Evolutionary conservation across 2,888 invertebrate genomes (phyloP).

Genomic region (Erebia palarica): DNA sequence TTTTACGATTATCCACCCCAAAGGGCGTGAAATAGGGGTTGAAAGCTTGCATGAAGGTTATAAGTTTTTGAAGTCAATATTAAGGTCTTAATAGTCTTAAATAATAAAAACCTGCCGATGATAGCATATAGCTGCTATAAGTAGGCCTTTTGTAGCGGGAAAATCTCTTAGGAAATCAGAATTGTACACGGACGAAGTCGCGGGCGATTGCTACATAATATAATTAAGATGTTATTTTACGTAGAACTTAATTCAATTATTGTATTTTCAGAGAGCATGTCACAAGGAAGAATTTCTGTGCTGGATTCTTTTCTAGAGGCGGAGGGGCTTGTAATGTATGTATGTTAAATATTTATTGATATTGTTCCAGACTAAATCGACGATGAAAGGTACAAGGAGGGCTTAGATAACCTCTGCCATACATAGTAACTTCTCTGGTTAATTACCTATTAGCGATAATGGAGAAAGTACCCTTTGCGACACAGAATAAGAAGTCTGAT

Average conservation of each 20-base stretch:
- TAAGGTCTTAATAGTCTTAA: too few species aligned
- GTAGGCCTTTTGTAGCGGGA: too few species aligned
- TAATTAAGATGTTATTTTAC: neutral
- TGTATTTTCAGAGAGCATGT: slow-evolving; percentile 60
- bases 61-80: too few species aligned
- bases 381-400: neutral
- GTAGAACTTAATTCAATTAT: slow-evolving; percentile 6
- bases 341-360: neutral
- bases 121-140: too few species aligned
- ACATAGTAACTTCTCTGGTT: neutral
- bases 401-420: neutral
- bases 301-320: slow-evolving; percentile 65
- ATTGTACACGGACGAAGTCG: too few species aligned
- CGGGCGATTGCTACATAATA: neutral
- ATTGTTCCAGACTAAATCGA: neutral
- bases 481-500: neutral
- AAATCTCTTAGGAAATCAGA: too few species aligned
- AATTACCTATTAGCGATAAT: neutral
- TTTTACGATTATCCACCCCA: too few species aligned
- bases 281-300: slow-evolving; percentile 61
- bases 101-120: too few species aligned
- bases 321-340: slow-evolving; percentile 70
- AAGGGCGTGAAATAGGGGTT: too few species aligned
- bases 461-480: too few species aligned
- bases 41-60: too few species aligned